These are phyloP conservation scores for Gymnodraco acuticeps DNA, from an alignment of 2,797 vertebrate species.

Conservation along the genomic window DNA sequence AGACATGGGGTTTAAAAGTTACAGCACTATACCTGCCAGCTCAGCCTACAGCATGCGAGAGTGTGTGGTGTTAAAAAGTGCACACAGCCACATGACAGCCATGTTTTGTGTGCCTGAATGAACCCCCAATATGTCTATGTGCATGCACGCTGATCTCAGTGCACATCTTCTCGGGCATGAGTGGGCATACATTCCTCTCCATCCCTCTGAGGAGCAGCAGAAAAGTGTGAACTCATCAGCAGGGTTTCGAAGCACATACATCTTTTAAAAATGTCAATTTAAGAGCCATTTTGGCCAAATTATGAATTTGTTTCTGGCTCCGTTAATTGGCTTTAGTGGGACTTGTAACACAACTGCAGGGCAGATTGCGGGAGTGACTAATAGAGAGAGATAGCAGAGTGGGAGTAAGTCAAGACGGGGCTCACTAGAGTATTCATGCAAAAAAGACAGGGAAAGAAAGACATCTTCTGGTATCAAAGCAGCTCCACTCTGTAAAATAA, in stretches of 20 bases:
- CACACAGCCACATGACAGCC: background rate
- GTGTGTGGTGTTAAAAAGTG: conserved; percentile 6
- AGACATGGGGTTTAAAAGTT: conserved; percentile 52
- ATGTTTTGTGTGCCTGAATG: background rate
- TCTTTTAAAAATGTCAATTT: conserved; percentile 67
- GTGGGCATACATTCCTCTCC: conserved; percentile 10
- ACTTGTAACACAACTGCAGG: conserved; percentile 64
- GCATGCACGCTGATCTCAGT: background rate
- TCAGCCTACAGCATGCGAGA: conserved; percentile 19
- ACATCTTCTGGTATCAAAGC: conserved; percentile 59
- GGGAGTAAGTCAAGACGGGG: conserved; percentile 30
- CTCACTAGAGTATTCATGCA: conserved; percentile 51
- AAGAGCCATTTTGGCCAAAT: conserved; percentile 64
- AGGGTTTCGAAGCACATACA: conserved; percentile 53
- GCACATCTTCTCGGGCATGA: conserved; percentile 7
- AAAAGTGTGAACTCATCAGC: conserved; percentile 52
- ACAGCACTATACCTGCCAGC: conserved; percentile 50
- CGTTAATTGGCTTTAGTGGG: conserved; percentile 72
- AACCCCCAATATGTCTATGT: background rate
- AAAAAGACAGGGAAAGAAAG: conserved; percentile 37
- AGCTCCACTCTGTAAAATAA: conserved; percentile 47
- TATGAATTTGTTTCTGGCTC: conserved; percentile 65
- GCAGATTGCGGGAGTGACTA: conserved; percentile 57
- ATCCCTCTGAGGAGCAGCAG: conserved; percentile 22
- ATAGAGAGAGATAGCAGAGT: conserved; percentile 33